Evolutionary conservation across 2,888 invertebrate genomes (phyloP).

Genomic region (Trichopria drosophilae): DNA sequence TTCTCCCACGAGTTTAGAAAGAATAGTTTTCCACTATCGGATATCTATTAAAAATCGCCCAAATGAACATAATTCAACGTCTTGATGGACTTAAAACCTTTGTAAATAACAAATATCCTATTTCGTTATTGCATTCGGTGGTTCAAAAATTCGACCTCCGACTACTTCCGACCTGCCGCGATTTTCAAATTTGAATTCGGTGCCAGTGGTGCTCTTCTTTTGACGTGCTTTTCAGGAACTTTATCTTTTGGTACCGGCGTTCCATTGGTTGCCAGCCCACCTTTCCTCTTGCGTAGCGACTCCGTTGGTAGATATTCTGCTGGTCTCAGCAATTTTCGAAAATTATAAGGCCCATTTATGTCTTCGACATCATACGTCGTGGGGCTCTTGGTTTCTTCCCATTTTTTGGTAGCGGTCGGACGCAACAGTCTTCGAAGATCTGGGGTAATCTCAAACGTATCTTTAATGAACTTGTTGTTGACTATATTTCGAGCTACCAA

Average conservation of each 20-base stretch:
- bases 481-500: constrained; percentile 12
- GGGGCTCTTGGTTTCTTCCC: constrained; percentile 38
- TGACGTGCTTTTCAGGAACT: constrained; percentile 47
- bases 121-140: too few relatives aligned
- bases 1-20: too few relatives aligned
- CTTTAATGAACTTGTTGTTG: constrained; percentile 28
- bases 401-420: constrained; percentile 41
- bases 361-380: constrained; percentile 60
- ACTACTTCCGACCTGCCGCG: neutral
- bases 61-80: too few relatives aligned
- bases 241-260: constrained; percentile 39
- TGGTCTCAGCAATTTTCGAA: constrained; percentile 68
- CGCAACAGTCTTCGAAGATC: constrained; percentile 46
- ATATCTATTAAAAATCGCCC: too few relatives aligned
- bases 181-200: constrained; percentile 36
- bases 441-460: constrained; percentile 37
- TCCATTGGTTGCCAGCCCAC: constrained; percentile 48
- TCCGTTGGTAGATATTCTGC: constrained; percentile 70
- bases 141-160: too few relatives aligned
- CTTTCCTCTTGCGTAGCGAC: constrained; percentile 68
- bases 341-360: constrained; percentile 69
- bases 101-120: too few relatives aligned
- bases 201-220: constrained; percentile 49
- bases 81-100: too few relatives aligned
- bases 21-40: too few relatives aligned